Evolutionary conservation across 2,797 vertebrate species (phyloP).

Genomic region (Crenichthys baileyi): DNA sequence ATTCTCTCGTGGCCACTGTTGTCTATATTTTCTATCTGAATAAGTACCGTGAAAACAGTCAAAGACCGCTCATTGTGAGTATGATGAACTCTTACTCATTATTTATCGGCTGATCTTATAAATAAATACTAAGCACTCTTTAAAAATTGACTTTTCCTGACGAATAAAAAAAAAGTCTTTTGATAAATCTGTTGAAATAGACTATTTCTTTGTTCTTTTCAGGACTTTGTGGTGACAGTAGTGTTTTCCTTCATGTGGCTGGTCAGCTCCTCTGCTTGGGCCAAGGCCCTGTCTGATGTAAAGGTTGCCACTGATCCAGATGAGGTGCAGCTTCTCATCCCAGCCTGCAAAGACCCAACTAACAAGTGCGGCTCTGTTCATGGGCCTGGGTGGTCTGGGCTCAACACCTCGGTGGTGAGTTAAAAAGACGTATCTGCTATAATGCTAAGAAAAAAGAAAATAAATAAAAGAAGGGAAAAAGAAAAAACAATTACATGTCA

Average conservation of each 20-base stretch:
- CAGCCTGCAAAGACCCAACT: conserved; percentile 91
- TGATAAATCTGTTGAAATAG: neutral
- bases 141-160: neutral
- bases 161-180: neutral
- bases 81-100: neutral
- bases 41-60: conserved; percentile 94
- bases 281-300: conserved; percentile 95
- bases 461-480: neutral
- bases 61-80: conserved; percentile 94
- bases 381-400: conserved; percentile 92
- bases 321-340: conserved; percentile 90
- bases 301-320: conserved; percentile 92
- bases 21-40: conserved; percentile 97
- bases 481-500: neutral
- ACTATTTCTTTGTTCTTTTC: conserved; percentile 20
- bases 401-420: conserved; percentile 98
- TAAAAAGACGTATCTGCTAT: neutral
- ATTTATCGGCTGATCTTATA: neutral
- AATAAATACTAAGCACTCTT: neutral
- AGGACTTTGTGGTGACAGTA: conserved; percentile 98
- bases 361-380: conserved; percentile 91
- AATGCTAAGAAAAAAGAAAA: neutral
- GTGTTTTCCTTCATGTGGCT: conserved; percentile 99
- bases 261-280: conserved; percentile 96
- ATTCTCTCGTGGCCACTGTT: conserved; percentile 90